Percentiles rank a stretch among this genome's conserved stretches.
These are phyloP conservation scores for Lepilemur septentrionalis DNA, from an alignment of 2,797 vertebrate species.

Conservation along the genomic window DNA sequence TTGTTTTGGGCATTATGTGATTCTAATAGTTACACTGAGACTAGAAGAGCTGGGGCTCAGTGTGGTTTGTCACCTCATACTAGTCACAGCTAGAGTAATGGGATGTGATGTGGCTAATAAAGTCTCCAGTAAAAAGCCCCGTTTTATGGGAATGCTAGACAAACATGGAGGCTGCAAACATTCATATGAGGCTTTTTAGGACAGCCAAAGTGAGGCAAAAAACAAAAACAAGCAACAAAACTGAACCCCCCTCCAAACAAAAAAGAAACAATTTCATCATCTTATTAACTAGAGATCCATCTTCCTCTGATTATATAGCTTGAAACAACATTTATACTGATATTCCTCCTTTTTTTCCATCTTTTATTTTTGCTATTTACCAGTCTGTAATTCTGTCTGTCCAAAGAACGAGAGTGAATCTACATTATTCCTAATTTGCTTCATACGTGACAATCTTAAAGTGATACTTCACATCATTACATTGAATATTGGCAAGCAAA, in stretches of 20 bases:
- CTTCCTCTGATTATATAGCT: not conserved
- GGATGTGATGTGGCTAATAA: not conserved
- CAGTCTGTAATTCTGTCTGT: not conserved
- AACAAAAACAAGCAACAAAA: not conserved
- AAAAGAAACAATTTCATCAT: not conserved
- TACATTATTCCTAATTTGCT: not conserved
- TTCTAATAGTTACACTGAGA: not conserved
- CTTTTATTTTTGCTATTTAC: not conserved
- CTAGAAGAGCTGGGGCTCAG: not conserved
- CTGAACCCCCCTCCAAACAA: not conserved
- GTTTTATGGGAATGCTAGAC: not conserved
- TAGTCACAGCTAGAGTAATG: not conserved
- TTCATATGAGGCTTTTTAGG: not conserved
- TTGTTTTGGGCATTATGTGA: not conserved
- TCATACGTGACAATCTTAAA: not conserved
- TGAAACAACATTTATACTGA: not conserved
- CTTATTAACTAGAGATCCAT: not conserved
- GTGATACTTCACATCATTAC: not conserved
- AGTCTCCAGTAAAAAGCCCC: not conserved
- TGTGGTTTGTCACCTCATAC: not conserved
- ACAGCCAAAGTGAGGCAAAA: not conserved
- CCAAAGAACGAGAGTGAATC: not conserved
- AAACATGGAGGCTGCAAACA: not conserved
- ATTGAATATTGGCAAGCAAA: not conserved
- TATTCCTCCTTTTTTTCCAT: not conserved